phyloP scores from a whole-genome alignment of 2,888 invertebrate genomes.

The Encarsia formosa region DNA sequence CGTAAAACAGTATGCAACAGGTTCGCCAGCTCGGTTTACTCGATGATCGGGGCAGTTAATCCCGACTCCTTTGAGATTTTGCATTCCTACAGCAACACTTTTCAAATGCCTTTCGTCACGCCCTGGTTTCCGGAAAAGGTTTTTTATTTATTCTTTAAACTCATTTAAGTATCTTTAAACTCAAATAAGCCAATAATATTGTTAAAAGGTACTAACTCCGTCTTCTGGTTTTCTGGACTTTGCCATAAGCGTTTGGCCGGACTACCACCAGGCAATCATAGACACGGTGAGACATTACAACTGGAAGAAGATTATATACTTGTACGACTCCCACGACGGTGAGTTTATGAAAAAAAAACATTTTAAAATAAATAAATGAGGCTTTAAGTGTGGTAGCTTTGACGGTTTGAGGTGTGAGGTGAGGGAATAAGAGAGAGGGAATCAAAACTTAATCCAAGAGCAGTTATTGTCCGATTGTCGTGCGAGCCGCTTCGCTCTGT shows the following conservation, averaged over 20 bases:
- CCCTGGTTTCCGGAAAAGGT: slow-evolving; percentile 94
- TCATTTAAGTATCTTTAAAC: too few relatives aligned
- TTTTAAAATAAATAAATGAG: background rate
- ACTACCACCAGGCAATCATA: slow-evolving; percentile 92
- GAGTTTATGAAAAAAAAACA: slow-evolving; percentile 48
- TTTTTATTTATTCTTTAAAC: background rate
- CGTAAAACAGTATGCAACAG: slow-evolving; percentile 88
- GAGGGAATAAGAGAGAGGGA: too few relatives aligned
- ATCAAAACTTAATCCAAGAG: too few relatives aligned
- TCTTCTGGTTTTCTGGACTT: slow-evolving; percentile 86
- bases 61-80: slow-evolving; percentile 93
- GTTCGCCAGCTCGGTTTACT: slow-evolving; percentile 82
- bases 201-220: slow-evolving; percentile 71
- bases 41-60: slow-evolving; percentile 86
- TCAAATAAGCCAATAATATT: too few relatives aligned
- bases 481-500: too few relatives aligned
- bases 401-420: too few relatives aligned
- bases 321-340: slow-evolving; percentile 91
- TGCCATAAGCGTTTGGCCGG: slow-evolving; percentile 90
- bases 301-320: slow-evolving; percentile 84
- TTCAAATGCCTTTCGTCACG: slow-evolving; percentile 91
- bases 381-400: too few relatives aligned
- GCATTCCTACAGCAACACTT: slow-evolving; percentile 90
- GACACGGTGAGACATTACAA: slow-evolving; percentile 90
- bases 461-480: too few relatives aligned